A percentile compares a stretch with the other conserved stretches of the same genome.
Conservation (phyloP, 2,113 vertebrate genomes). For the Propithecus coquereli region DNA sequence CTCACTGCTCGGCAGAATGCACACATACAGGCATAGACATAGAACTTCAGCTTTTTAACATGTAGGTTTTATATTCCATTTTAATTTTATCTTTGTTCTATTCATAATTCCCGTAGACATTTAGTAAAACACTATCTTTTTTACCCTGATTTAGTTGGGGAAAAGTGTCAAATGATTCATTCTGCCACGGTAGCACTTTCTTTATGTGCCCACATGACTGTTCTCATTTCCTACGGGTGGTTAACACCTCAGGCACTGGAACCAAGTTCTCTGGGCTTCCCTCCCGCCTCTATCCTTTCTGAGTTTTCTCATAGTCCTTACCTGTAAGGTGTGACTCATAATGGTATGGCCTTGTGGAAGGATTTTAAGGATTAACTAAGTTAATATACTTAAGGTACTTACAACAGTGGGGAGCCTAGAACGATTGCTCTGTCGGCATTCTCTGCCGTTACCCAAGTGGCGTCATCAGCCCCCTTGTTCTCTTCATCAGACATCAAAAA, state of each 20-base stretch:
- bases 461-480: neutral
- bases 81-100: neutral
- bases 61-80: neutral
- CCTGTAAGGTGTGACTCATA: neutral
- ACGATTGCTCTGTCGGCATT: too few species aligned
- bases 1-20: neutral
- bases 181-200: rapidly evolving
- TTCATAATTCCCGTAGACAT: neutral
- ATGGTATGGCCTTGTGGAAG: too few species aligned
- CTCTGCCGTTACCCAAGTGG: too few species aligned
- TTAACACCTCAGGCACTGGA: too few species aligned
- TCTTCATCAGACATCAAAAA: neutral
- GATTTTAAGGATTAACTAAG: neutral
- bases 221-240: neutral
- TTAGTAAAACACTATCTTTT: neutral
- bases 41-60: neutral
- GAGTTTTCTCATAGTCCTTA: neutral
- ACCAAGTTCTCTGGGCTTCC: neutral
- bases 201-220: too few species aligned
- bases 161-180: neutral
- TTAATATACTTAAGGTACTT: neutral
- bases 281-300: too few species aligned
- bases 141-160: neutral
- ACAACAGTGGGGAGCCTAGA: too few species aligned
- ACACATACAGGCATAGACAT: neutral